Conservation (phyloP, 2,888 invertebrate genomes). For the Morinoia aosen region DNA sequence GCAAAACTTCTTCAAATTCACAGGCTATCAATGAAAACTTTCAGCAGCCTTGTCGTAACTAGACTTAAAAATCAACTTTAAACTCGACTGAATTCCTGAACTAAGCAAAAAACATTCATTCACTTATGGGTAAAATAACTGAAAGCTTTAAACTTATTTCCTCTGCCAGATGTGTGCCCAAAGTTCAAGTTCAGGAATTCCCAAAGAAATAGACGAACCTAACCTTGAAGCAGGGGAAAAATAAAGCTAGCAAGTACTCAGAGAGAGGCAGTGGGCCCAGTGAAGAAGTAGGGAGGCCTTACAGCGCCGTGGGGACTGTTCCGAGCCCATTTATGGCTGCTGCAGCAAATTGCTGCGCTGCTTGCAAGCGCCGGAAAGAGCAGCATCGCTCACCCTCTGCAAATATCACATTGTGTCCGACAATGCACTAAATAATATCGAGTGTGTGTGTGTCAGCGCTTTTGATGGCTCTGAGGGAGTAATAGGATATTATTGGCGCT, state of each 20-base stretch:
- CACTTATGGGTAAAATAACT: neutral
- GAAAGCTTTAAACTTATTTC: neutral
- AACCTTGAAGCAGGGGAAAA: neutral
- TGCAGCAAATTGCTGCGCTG: neutral
- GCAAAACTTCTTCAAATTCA: neutral
- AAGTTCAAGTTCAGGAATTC: neutral
- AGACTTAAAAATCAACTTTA: neutral
- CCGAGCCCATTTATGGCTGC: neutral
- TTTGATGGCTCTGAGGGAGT: no score
- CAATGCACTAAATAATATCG: no score
- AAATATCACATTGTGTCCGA: no score
- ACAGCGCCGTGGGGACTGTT: no score
- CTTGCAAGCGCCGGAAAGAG: neutral
- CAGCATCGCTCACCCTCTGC: no score
- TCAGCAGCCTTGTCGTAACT: neutral
- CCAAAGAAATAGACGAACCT: neutral
- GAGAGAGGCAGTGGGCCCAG: neutral
- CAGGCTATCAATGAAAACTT: neutral
- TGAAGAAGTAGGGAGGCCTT: no score
- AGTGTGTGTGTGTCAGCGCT: no score
- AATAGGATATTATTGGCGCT: no score
- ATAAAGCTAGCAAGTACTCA: neutral
- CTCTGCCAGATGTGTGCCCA: neutral
- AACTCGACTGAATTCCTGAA: neutral
- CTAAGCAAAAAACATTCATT: neutral